phyloP scores from a whole-genome alignment of 2,113 vertebrate species.

The Psilopsiagon aurifrons region DNA sequence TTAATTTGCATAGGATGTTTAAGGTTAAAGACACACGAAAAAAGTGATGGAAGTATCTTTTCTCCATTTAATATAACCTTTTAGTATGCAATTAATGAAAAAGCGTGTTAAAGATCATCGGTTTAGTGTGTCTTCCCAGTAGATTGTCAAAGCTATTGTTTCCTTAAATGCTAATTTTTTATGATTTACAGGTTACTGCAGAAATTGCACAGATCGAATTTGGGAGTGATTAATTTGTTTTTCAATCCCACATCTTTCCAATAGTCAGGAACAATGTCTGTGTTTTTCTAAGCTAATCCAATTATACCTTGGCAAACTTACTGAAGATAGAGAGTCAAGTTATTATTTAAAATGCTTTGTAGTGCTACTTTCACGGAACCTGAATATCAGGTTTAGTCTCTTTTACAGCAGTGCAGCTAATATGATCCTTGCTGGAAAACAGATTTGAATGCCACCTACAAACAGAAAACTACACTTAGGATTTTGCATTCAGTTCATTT shows the following conservation, averaged over 20 bases:
- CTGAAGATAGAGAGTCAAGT: background rate
- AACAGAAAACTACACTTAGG: background rate
- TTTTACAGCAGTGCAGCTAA: background rate
- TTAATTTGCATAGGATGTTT: background rate
- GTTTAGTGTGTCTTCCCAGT: background rate
- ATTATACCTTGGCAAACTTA: background rate
- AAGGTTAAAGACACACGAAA: background rate
- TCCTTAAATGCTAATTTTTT: background rate
- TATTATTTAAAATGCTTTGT: slow-evolving; percentile 10
- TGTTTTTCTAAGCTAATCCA: background rate
- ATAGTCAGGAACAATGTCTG: background rate
- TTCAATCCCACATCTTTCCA: background rate
- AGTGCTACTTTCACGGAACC: background rate
- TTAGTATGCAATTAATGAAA: background rate
- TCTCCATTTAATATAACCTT: background rate
- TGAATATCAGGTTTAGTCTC: background rate
- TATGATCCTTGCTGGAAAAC: background rate
- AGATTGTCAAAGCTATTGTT: background rate
- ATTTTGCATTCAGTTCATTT: slow-evolving; percentile 30
- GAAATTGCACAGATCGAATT: background rate
- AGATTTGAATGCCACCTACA: background rate
- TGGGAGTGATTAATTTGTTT: background rate
- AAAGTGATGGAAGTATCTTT: background rate
- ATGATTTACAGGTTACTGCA: background rate
- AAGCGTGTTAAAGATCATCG: background rate